Evolutionary conservation across 2,113 vertebrate genomes (phyloP).

Genomic region (Aegithalos caudatus): DNA sequence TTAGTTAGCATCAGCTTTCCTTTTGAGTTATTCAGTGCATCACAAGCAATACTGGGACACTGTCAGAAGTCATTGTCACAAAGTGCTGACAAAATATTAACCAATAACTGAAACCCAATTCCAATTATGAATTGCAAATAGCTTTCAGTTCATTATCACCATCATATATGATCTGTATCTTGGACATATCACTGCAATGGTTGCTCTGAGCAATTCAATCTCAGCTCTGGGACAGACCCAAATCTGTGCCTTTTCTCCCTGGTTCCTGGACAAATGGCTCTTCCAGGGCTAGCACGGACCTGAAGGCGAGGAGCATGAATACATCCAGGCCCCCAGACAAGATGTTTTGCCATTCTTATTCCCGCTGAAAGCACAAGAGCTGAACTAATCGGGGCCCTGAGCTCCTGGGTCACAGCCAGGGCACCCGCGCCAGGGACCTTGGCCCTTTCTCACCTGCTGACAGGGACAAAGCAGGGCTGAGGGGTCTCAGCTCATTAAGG

Average conservation of each 20-base stretch:
- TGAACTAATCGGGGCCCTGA: slow-evolving; percentile 17
- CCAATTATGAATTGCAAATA: not conserved
- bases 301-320: not conserved
- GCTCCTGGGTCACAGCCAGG: slow-evolving; percentile 44
- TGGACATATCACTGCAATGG: not conserved
- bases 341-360: not conserved
- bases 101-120: not conserved
- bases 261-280: not conserved
- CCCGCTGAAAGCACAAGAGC: not conserved
- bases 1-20: not conserved
- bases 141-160: not conserved
- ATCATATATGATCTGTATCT: not conserved
- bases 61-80: not conserved
- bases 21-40: not conserved
- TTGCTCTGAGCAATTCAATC: not conserved
- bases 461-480: slow-evolving; percentile 11
- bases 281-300: not conserved
- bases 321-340: not conserved
- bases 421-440: not conserved
- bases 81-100: slow-evolving; percentile 3
- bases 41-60: not conserved
- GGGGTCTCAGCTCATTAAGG: not conserved
- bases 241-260: not conserved
- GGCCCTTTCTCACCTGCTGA: slow-evolving; percentile 37
- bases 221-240: not conserved